Evolutionary conservation across 2,797 vertebrate genomes (phyloP).

Genomic region (Uromys caudimaculatus): DNA sequence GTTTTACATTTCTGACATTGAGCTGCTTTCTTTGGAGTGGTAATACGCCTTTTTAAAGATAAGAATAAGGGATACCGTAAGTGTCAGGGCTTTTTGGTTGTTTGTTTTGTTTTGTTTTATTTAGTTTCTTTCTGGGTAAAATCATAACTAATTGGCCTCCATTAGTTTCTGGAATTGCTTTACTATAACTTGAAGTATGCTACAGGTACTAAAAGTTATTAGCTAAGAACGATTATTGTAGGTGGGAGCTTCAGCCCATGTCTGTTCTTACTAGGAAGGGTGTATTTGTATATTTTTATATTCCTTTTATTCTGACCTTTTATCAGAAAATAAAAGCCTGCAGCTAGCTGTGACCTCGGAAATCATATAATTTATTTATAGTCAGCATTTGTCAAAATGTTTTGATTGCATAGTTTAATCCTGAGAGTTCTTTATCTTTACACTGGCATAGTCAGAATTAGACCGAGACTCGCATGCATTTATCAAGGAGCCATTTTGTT

Average conservation of each 20-base stretch:
- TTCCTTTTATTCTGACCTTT: slow-evolving; percentile 51
- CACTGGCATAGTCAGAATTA: slow-evolving; percentile 43
- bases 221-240: not conserved
- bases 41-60: slow-evolving; percentile 28
- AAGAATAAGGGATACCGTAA: not conserved
- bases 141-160: slow-evolving; percentile 41
- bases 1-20: not conserved
- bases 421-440: slow-evolving; percentile 40
- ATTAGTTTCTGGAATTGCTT: slow-evolving; percentile 23
- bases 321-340: slow-evolving; percentile 44
- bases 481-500: slow-evolving; percentile 53
- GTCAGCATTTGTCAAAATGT: slow-evolving; percentile 60
- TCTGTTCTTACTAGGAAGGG: not conserved
- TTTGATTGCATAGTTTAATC: slow-evolving; percentile 59
- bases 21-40: not conserved
- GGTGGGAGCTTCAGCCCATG: not conserved
- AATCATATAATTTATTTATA: slow-evolving; percentile 64
- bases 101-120: slow-evolving; percentile 31
- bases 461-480: slow-evolving; percentile 3
- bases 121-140: slow-evolving; percentile 50
- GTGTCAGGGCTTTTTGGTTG: not conserved
- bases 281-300: slow-evolving; percentile 55
- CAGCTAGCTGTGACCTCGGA: slow-evolving; percentile 27
- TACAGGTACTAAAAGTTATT: not conserved
- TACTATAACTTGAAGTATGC: not conserved